phyloP scores from a whole-genome alignment of 2,797 vertebrate genomes.

The Halcyon smyrnensis region DNA sequence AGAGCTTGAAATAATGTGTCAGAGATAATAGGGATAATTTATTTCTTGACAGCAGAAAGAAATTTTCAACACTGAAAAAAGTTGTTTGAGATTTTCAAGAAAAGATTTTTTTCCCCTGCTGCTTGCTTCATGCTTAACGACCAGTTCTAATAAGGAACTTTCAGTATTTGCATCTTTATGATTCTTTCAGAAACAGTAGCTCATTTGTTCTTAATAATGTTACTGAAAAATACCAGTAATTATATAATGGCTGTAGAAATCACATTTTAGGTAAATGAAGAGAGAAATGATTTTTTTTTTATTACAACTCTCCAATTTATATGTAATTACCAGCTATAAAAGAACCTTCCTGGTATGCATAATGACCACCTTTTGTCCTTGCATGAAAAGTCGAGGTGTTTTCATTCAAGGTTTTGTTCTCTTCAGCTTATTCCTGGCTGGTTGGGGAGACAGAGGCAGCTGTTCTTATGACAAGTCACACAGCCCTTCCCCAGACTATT shows the following conservation, averaged over 20 bases:
- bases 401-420: constrained; percentile 84
- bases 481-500: constrained; percentile 70
- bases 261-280: constrained; percentile 84
- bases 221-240: constrained; percentile 83
- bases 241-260: constrained; percentile 83
- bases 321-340: constrained; percentile 84
- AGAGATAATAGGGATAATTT: constrained; percentile 23
- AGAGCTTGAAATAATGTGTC: constrained; percentile 21
- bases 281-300: constrained; percentile 82
- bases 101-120: background rate
- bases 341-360: constrained; percentile 85
- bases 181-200: constrained; percentile 76
- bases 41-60: constrained; percentile 46
- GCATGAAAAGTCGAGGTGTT: constrained; percentile 83
- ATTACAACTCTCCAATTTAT: constrained; percentile 82
- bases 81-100: constrained; percentile 65
- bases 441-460: constrained; percentile 81
- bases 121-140: constrained; percentile 57
- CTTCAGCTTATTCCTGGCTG: constrained; percentile 81
- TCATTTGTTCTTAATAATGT: constrained; percentile 79
- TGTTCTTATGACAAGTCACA: constrained; percentile 78
- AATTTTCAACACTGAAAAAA: constrained; percentile 55
- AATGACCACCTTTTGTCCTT: constrained; percentile 85
- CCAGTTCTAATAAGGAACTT: constrained; percentile 74
- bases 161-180: constrained; percentile 78